Base-by-base conservation (phyloP, 2,888 invertebrate species). In the Physocephala rufipes region DNA sequence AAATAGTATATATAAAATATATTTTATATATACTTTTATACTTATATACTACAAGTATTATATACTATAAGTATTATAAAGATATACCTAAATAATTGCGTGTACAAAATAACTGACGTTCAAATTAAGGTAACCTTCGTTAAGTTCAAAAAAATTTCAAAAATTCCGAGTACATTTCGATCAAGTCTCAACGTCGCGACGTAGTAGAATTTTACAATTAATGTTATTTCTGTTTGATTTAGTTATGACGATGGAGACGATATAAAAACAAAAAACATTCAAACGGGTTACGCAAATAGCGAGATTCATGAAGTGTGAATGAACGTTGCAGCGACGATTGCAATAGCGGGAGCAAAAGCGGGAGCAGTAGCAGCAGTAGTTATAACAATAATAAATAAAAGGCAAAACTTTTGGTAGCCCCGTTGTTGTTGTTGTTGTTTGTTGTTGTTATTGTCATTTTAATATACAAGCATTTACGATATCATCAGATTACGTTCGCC, bases 361-460 rank as follows among this genome's bases (percentile, higher is more conserved):
- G n/a, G n/a, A 26, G 36, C 36, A 36, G 5, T 9, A 36, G 9
- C 36, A 36, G 9, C 36, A 36, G 9, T 36, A 59, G 26, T 16
- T n/a, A 59, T 59, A 30, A 30, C 30, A 26, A 15, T 26, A 30
- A 30, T 26, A n/a, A n/a, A n/a, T n/a, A n/a, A n/a, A n/a, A n/a
- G n/a, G n/a, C 28, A 26, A 26, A 21, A 16, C 28, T 51, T 21
- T n/a, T 30, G 1, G 9, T 36, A 67, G 43, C 26, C 65, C 66
- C 70, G 53, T 67, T 58, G 49, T 36, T 36, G 36, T 36, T 36
- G 36, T 9, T 36, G 4, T 36, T 36, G 36, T 36, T 67, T 58
- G 49, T 36, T 36, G 36, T 36, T 36, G 36, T 9, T 36, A 7
- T 36, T 36, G 36, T 36, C n/a, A n/a, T n/a, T n/a, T n/a, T 49